Percentiles rank a stretch among this genome's conserved stretches.
These are phyloP conservation scores for Lypha dubia DNA, from an alignment of 2,888 invertebrate species.

Conservation along the genomic window DNA sequence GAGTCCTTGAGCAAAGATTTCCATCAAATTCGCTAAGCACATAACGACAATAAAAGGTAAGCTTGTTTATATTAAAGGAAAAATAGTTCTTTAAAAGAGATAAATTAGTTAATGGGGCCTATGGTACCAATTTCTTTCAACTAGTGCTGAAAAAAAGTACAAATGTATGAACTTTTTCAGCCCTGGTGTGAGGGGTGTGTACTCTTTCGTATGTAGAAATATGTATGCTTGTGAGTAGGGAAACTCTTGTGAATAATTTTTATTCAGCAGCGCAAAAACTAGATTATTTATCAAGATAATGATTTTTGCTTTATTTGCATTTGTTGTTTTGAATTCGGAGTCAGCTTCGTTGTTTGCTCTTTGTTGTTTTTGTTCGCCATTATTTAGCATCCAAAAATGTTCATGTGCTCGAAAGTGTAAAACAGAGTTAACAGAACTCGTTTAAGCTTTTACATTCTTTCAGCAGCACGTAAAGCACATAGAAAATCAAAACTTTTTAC, in stretches of 20 bases:
- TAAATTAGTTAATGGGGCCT: no score
- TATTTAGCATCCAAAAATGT: slow-evolving; percentile 12
- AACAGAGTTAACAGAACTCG: slow-evolving; percentile 11
- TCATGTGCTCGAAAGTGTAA: slow-evolving; percentile 4
- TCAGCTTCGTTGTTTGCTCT: neutral
- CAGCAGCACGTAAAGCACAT: slow-evolving; percentile 48
- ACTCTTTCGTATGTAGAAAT: no score
- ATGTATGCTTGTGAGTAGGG: slow-evolving; percentile 6
- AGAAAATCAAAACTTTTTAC: slow-evolving; percentile 54
- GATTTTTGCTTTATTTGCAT: slow-evolving; percentile 71
- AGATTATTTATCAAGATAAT: slow-evolving; percentile 66
- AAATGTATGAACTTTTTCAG: no score
- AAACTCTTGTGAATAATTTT: slow-evolving; percentile 36
- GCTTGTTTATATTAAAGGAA: no score
- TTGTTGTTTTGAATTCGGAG: slow-evolving; percentile 34
- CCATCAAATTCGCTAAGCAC: no score
- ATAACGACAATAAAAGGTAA: no score
- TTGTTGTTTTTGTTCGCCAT: neutral
- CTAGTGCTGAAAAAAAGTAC: no score
- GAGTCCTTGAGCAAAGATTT: no score
- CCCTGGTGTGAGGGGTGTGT: no score
- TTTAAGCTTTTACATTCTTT: slow-evolving; percentile 47
- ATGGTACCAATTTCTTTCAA: no score
- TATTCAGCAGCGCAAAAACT: slow-evolving; percentile 38
- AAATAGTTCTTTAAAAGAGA: no score